Base-by-base conservation (phyloP, 2,113 vertebrate genomes). In the Cyprinodon variegatus region DNA sequence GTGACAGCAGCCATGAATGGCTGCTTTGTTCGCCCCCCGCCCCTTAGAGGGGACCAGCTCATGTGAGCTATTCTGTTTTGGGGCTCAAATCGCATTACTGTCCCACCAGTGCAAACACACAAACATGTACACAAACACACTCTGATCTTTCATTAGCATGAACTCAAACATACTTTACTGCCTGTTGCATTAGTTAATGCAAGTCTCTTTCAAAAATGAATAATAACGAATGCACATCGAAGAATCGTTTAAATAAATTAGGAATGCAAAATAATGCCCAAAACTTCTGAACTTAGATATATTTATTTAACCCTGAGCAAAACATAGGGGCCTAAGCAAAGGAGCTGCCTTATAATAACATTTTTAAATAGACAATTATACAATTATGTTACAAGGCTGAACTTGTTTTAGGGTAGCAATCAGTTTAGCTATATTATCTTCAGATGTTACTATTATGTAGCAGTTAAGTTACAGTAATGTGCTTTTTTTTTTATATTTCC, bases 31-130 rank as follows among this genome's bases (percentile, higher is more conserved):
- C 76, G 77, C 62, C 61, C 80, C 84, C 85, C 67, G 68, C 74
- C 84, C 86, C 89, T 83, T 76, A 11, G 70, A 84, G 83, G 81
- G 85, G 84, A 90, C 79, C 82, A 74, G 84, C 71, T 81, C 90
- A 92, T 89, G 82, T 89, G 88, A 92, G 88, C 83, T 65, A 82
- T 85, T 89, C 85, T 88, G 83, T 84, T 89, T 81, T 76, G 83
- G 83, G 89, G 89, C 86, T 90, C 80, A 84, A 92, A 93, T 90
- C 90, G 91, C 84, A 91, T 92, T 88, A 88, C 75, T 74, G 72
- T 67, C 57, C 76, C 0, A 65, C 62, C 45, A 37, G 84, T 73
- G 83, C 81, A 45, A 77, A 75, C 67, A 70, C 74, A 85, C 67
- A 67, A 38, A 65, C 43, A 70, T 74, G 59, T 36, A 64, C 61